These are phyloP conservation scores for Leucophenga maculata DNA, from an alignment of 2,888 invertebrate genomes.

Conservation along the genomic window DNA sequence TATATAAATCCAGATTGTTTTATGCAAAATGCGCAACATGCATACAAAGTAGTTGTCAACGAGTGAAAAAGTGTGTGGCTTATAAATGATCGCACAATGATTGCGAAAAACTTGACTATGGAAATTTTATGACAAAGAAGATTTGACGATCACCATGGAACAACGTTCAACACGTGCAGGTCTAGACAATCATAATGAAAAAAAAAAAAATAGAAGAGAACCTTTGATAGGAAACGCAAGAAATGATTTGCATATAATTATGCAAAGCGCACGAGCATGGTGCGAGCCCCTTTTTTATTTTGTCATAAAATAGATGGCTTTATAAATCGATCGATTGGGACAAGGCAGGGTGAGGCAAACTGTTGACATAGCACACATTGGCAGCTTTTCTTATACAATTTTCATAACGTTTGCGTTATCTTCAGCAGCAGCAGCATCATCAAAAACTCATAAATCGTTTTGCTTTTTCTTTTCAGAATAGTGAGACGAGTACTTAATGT, in stretches of 20 bases:
- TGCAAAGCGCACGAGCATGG: conserved; percentile 14
- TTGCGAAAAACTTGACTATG: not conserved
- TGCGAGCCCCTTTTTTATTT: conserved; percentile 15
- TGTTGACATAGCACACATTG: not conserved
- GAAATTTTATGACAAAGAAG: conserved; percentile 1
- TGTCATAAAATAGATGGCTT: not conserved
- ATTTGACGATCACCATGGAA: not conserved
- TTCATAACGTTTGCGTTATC: conserved; percentile 43
- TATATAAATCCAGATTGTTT: not conserved
- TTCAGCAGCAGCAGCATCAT: conserved; percentile 66
- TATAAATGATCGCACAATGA: conserved; percentile 20
- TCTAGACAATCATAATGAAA: not conserved
- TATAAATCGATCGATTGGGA: conserved; percentile 6
- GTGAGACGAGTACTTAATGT: conserved; percentile 35
- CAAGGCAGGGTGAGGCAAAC: not conserved
- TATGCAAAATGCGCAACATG: conserved; percentile 20
- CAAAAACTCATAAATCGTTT: conserved; percentile 65
- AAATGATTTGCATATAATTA: conserved; percentile 11
- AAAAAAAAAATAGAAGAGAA: conserved; percentile 1
- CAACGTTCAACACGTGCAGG: conserved; percentile 8
- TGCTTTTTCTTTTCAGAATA: conserved; percentile 23
- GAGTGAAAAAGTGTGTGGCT: not conserved
- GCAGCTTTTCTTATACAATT: conserved; percentile 44
- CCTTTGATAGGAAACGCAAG: not conserved
- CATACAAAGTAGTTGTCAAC: conserved; percentile 11